Percentiles rank a stretch among this genome's conserved stretches.
Evolutionary conservation across 2,797 vertebrate genomes (phyloP).

Genomic region (Xiphophorus birchmanni): DNA sequence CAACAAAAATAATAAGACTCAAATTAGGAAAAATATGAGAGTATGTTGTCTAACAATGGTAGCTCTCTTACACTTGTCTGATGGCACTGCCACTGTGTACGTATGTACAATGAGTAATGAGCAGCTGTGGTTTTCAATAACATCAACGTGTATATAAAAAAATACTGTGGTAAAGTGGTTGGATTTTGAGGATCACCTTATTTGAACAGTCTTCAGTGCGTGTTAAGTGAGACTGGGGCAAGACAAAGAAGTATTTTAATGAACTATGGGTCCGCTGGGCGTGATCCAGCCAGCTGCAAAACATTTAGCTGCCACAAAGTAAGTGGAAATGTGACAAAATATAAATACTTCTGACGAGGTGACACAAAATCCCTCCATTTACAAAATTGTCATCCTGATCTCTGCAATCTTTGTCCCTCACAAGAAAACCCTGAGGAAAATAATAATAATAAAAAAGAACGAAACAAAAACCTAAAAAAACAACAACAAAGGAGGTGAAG

Average conservation of each 20-base stretch:
- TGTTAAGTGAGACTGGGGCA: slow-evolving; percentile 59
- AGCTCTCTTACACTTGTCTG: slow-evolving; percentile 35
- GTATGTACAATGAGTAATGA: slow-evolving; percentile 41
- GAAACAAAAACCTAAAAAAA: slow-evolving; percentile 45
- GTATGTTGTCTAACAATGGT: slow-evolving; percentile 53
- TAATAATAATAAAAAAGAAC: slow-evolving; percentile 29
- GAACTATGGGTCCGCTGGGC: slow-evolving; percentile 32
- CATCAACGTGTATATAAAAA: slow-evolving; percentile 49
- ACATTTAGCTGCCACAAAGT: slow-evolving; percentile 68
- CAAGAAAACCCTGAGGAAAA: slow-evolving; percentile 74
- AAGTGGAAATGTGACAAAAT: slow-evolving; percentile 60
- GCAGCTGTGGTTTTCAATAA: slow-evolving; percentile 51
- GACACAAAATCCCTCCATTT: slow-evolving; percentile 13
- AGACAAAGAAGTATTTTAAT: slow-evolving; percentile 38
- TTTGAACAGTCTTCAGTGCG: slow-evolving; percentile 79
- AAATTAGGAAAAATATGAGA: slow-evolving; percentile 49
- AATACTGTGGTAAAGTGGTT: slow-evolving; percentile 60
- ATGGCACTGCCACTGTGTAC: slow-evolving; percentile 49
- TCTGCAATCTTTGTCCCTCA: slow-evolving; percentile 14
- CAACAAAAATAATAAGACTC: slow-evolving; percentile 36
- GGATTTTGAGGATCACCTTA: slow-evolving; percentile 47
- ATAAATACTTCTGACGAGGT: slow-evolving; percentile 55
- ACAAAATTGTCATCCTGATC: slow-evolving; percentile 26
- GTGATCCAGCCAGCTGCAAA: slow-evolving; percentile 34
- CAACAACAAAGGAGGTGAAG: slow-evolving; percentile 50